Conservation (phyloP, 2,888 invertebrate genomes). For the Lasioglossum marginatum region DNA sequence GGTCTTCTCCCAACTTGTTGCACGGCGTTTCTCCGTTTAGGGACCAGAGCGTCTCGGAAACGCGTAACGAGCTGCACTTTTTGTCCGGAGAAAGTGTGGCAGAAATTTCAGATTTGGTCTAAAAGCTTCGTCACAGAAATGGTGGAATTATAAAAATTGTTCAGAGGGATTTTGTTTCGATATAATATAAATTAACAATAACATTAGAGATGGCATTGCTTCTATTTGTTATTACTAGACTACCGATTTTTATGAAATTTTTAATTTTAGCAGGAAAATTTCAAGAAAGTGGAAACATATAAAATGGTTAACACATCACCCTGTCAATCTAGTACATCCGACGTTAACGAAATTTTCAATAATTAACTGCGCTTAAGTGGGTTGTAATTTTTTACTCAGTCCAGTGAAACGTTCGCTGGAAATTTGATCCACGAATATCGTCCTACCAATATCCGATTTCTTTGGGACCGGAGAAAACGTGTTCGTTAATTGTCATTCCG, state of each 20-base stretch:
- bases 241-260: too few species aligned
- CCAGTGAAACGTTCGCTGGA: neutral
- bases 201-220: too few species aligned
- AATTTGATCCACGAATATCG: neutral
- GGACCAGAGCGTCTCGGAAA: neutral
- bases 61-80: neutral
- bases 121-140: neutral
- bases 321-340: neutral
- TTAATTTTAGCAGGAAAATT: too few species aligned
- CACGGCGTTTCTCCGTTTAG: neutral
- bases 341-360: neutral
- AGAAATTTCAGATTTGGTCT: neutral
- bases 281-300: too few species aligned
- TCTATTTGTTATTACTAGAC: too few species aligned
- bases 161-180: neutral
- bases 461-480: neutral
- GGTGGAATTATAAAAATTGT: neutral
- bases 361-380: neutral
- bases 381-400: neutral
- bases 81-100: neutral
- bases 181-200: neutral
- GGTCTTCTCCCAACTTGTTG: constrained; percentile 13
- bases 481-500: constrained; percentile 46
- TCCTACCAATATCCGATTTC: constrained; percentile 19
- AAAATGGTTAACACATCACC: too few species aligned